Base-by-base conservation (phyloP, 2,113 vertebrate species). In the Melanerpes formicivorus region DNA sequence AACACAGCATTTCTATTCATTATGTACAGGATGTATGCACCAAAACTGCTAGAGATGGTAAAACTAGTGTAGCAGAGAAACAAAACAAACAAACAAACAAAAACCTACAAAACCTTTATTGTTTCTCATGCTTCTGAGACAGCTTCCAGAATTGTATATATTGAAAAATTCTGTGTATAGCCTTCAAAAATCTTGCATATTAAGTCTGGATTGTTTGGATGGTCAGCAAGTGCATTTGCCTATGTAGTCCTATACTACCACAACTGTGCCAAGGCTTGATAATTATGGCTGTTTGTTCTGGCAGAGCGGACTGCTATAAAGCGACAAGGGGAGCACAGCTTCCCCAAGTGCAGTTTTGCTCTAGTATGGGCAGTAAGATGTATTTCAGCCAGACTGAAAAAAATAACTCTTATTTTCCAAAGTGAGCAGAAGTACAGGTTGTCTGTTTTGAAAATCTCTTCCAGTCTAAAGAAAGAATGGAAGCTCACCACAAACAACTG, bases 1-100 rank as follows among this genome's bases (percentile, higher is more conserved):
- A 72, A 29, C 69, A 52, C 70, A 90, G 40, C 50, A 74, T 32
- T 96, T 92, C 73, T 93, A 65, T 72, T 72, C n/a, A 74, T 42
- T 82, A 55, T 8, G 9, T 75, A 72, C 32, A 86, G 70, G 82
- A 86, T 78, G 40, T 56, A 78, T 3, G 0, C 34, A 64, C 27
- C 34, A 66, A 78, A 91, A 60, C 48, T 80, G 40, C 69, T 56
- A 40, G 60, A 71, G 14, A 71, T 18, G 56, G 60, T 64, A 55
- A 91, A 94, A 71, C 26, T 14, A 21, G 8, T 44, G 60, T 11
- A 56, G 27, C 37, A 78, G 40, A 60, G 6, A 32, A 67, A 74
- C 4, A 67, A n/a, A 90, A 67, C 27, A 5, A 32, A 13, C 32
- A 40, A 4, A 48, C 52, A 11, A 40, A 40, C 40, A 42, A 42